Evolutionary conservation across 2,888 invertebrate species (phyloP), one percentile per base, ranked within the genome.

Genomic region (Elysia crispata): DNA sequence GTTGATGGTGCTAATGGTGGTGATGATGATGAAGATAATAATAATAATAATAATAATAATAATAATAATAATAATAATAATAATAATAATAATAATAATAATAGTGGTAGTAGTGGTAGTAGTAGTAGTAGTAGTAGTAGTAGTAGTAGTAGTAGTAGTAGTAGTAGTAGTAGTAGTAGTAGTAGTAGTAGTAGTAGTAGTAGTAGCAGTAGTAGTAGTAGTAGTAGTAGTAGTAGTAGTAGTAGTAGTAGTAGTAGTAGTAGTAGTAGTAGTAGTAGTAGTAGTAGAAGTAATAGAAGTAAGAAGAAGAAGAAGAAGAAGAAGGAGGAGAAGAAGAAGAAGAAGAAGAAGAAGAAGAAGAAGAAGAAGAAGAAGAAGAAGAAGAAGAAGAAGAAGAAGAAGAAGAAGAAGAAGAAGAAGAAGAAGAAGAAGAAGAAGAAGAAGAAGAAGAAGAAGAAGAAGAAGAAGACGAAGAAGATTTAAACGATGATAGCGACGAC

Each of bases 91-190:
- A 57, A 33, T 73, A 60, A 57, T 74, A 57, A 33, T 60, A 70
- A 54, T 41, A 54, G 28, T 77, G 57, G 69, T 69, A 77, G 69
- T 77, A 50, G 49, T 49, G 28, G 50, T 77, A 50, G 28, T 69
- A 77, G 57, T 30, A 49, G 70, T 80, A 69, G 69, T 80, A 69
- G 60, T 80, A 78, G 77, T 80, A 78, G 72, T 80, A 78, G 77
- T 78, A 72, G 57, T 76, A 76, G 60, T 80, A 80, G 77, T 80
- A 77, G 77, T 80, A 78, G 77, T 78, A 78, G 77, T 78, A 49
- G 70, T 80, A 78, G 77, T 80, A 80, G 77, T 80, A 80, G 77
- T 80, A 78, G 77, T 80, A 78, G 77, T 80, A 79, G 70, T 80
- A 60, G 77, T 80, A 70, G 77, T 78, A 78, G 77, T 80, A 70